phyloP scores from a whole-genome alignment of 2,888 invertebrate genomes.

The Neoscelio sp. region DNA sequence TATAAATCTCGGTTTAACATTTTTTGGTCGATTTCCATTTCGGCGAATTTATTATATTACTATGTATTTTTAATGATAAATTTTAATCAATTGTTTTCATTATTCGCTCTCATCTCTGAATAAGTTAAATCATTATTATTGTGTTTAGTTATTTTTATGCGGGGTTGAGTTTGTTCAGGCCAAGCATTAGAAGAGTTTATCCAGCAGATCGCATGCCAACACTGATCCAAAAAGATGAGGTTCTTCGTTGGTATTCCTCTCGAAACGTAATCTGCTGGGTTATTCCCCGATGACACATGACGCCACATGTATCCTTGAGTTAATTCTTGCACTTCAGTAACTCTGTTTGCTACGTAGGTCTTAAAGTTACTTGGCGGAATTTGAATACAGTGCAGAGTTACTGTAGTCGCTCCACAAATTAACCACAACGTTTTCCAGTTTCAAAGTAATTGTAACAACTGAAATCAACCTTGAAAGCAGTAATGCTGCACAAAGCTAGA shows the following conservation, averaged over 20 bases:
- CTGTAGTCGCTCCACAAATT: conserved; percentile 53
- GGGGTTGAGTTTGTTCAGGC: too few relatives aligned
- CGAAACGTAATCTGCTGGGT: conserved; percentile 69
- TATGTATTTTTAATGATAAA: too few relatives aligned
- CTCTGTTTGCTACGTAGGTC: conserved; percentile 43
- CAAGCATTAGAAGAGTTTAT: too few relatives aligned
- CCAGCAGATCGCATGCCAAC: conserved; percentile 68
- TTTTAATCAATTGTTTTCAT: too few relatives aligned
- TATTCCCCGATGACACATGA: conserved; percentile 47
- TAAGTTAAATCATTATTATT: too few relatives aligned
- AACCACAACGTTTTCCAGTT: neutral
- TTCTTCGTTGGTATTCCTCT: conserved; percentile 61
- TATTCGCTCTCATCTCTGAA: too few relatives aligned
- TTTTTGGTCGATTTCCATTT: too few relatives aligned
- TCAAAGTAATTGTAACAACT: conserved; percentile 21
- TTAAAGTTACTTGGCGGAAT: conserved; percentile 3
- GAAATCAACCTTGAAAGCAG: conserved; percentile 37
- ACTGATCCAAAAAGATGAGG: conserved; percentile 43
- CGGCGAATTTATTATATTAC: too few relatives aligned
- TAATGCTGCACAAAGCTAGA: conserved; percentile 60
- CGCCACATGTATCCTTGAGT: neutral
- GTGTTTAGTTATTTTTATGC: too few relatives aligned
- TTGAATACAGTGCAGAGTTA: conserved; percentile 44
- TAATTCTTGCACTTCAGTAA: neutral
- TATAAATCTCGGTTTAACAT: too few relatives aligned